Percentiles rank a stretch among this genome's conserved stretches.
These are phyloP conservation scores for Botrylloides violaceus DNA, from an alignment of 23 tunicate genomes.

Conservation along the genomic window DNA sequence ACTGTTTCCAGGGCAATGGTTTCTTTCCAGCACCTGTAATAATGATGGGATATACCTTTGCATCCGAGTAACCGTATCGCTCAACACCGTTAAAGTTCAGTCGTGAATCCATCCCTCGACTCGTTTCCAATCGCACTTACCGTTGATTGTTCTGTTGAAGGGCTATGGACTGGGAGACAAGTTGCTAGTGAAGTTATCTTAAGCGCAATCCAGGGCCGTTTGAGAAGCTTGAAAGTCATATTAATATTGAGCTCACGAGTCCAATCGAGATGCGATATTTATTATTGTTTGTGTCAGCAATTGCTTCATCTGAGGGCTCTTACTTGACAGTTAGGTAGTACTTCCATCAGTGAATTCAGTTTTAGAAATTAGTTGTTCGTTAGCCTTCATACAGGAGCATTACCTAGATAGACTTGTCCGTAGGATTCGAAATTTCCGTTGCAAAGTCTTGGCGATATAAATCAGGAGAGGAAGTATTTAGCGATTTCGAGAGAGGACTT, in stretches of 20 bases:
- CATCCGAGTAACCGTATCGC: too few species aligned
- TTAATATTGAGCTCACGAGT: constrained; percentile 10
- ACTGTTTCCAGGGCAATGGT: too few species aligned
- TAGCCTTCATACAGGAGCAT: too few species aligned
- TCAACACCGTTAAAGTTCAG: too few species aligned
- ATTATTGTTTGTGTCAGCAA: constrained; percentile 5
- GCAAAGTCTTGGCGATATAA: too few species aligned
- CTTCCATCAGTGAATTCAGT: background rate
- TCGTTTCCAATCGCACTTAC: background rate
- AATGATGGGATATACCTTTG: too few species aligned
- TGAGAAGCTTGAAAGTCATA: constrained; percentile 12
- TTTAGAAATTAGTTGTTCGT: background rate
- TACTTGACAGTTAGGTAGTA: constrained; percentile 8
- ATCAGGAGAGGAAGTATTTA: too few species aligned
- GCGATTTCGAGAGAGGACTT: too few species aligned
- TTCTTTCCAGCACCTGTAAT: too few species aligned
- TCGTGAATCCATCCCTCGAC: too few species aligned
- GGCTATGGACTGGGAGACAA: constrained; percentile 4
- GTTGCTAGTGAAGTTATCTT: constrained; percentile 15
- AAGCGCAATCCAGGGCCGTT: background rate
- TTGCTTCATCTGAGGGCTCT: constrained; percentile 4
- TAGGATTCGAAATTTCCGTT: too few species aligned
- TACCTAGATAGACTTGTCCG: too few species aligned
- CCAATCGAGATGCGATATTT: constrained; percentile 8
- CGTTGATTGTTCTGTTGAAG: constrained; percentile 2